These are phyloP conservation scores for Biston stratarius DNA, from an alignment of 2,888 invertebrate species.

Conservation along the genomic window DNA sequence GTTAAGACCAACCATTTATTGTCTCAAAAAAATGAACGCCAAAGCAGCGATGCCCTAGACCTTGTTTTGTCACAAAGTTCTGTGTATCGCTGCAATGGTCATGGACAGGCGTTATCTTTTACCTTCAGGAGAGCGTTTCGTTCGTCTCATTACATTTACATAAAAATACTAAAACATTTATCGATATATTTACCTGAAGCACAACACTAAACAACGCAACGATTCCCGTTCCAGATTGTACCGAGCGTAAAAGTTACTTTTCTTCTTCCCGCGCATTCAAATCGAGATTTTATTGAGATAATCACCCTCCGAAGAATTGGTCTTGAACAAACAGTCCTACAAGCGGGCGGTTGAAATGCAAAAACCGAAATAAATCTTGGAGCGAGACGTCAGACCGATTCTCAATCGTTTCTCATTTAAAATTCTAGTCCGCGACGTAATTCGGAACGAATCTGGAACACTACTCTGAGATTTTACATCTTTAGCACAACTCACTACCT, in stretches of 20 bases:
- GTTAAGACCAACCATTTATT: too few relatives aligned
- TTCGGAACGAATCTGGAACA: conserved; percentile 51
- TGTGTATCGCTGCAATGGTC: too few relatives aligned
- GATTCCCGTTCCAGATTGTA: neutral
- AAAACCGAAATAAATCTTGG: conserved; percentile 77
- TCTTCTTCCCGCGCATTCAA: conserved; percentile 47
- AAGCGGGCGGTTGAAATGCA: conserved; percentile 64
- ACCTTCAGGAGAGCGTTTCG: too few relatives aligned
- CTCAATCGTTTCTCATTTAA: conserved; percentile 65
- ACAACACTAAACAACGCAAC: neutral
- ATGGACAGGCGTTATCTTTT: too few relatives aligned
- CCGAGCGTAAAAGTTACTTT: conserved; percentile 9
- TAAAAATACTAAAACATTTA: neutral
- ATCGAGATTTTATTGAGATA: conserved; percentile 61
- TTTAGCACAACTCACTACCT: neutral
- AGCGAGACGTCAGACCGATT: conserved; percentile 64
- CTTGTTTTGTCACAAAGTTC: too few relatives aligned
- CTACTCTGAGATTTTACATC: conserved; percentile 17
- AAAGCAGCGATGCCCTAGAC: too few relatives aligned
- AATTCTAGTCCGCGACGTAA: conserved; percentile 67
- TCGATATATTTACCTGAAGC: neutral
- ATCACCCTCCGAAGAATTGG: conserved; percentile 63
- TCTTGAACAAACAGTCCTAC: conserved; percentile 51
- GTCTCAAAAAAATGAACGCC: too few relatives aligned
- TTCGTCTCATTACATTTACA: too few relatives aligned